These are phyloP conservation scores for Phrynocephalus versicolor DNA, from an alignment of 2,113 vertebrate species.

Conservation along the genomic window DNA sequence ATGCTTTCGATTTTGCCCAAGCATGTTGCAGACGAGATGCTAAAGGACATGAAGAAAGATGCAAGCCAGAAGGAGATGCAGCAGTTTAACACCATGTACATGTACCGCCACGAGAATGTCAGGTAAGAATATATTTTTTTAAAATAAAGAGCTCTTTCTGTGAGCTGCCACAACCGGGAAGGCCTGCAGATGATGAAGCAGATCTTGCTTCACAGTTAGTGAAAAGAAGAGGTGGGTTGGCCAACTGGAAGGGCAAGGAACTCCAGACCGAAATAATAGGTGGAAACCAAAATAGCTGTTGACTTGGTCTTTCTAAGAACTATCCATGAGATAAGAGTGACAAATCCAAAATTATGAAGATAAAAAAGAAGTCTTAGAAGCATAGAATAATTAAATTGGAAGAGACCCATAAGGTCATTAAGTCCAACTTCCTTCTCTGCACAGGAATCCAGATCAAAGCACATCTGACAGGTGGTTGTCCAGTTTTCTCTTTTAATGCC, in stretches of 20 bases:
- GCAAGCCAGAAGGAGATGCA: constrained; percentile 89
- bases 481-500: too few species aligned
- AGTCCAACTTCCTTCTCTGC: too few species aligned
- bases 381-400: too few species aligned
- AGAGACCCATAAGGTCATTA: too few species aligned
- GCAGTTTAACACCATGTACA: constrained; percentile 99
- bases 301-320: neutral
- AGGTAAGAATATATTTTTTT: too few species aligned
- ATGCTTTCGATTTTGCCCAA: constrained; percentile 95
- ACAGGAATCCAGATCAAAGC: too few species aligned
- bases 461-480: too few species aligned
- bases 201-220: neutral
- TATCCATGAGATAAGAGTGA: neutral
- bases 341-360: neutral
- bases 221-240: neutral
- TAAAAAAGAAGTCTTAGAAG: neutral
- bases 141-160: neutral
- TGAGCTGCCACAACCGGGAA: neutral
- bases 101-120: constrained; percentile 97
- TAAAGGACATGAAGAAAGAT: constrained; percentile 94
- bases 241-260: neutral
- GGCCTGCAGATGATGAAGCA: neutral
- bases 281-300: neutral
- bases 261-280: neutral
- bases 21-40: constrained; percentile 96